phyloP scores from a whole-genome alignment of 2,888 invertebrate species.

The Cylindroiulus punctatus region DNA sequence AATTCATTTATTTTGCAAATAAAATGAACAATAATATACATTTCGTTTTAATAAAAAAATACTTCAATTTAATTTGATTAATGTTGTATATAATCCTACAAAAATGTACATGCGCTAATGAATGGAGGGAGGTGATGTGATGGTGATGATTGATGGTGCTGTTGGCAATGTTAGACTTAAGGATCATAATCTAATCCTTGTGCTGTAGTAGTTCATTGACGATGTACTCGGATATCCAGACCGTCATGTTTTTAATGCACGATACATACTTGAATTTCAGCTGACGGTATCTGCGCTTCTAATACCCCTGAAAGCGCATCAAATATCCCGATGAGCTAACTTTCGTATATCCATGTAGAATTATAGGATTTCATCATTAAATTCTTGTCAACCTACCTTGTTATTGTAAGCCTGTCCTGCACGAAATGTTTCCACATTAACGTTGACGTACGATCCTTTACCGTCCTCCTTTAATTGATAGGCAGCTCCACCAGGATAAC shows the following conservation, averaged over 20 bases:
- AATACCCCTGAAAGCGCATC: background rate
- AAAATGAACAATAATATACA: background rate
- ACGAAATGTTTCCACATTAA: slow-evolving; percentile 56
- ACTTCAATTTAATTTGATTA: background rate
- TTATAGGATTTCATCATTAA: background rate
- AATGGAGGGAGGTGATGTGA: background rate
- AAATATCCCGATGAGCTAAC: background rate
- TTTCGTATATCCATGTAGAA: background rate
- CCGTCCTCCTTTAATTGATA: slow-evolving; percentile 55
- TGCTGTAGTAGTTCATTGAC: background rate
- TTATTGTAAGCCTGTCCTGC: slow-evolving; percentile 53
- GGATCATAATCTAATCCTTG: background rate
- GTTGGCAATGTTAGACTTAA: slow-evolving; percentile 16
- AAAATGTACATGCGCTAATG: background rate
- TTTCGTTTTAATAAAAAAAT: background rate
- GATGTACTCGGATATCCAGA: background rate
- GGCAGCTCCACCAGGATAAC: slow-evolving; percentile 57
- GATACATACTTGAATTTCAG: background rate
- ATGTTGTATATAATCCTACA: background rate
- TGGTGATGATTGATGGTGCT: background rate
- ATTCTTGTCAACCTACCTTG: slow-evolving; percentile 46
- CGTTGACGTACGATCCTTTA: slow-evolving; percentile 55
- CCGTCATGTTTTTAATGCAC: background rate
- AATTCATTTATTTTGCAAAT: slow-evolving; percentile 21
- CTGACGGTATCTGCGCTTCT: background rate